Conservation (phyloP, 2,113 vertebrate genomes). For the Cairina moschata region DNA sequence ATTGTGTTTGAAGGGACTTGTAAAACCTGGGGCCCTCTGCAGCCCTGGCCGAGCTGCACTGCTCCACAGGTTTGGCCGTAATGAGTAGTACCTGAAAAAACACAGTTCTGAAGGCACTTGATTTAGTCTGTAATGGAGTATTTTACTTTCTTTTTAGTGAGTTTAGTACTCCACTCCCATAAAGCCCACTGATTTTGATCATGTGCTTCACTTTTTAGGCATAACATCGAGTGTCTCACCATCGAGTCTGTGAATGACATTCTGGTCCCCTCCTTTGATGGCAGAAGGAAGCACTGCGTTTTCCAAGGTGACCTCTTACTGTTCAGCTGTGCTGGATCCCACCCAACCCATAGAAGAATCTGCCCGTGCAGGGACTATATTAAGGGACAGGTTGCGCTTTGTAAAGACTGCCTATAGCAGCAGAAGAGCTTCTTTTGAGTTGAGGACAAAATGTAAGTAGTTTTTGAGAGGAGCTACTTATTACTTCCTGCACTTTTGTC, state of each 20-base stretch:
- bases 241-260: constrained; percentile 90
- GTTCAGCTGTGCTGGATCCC: constrained; percentile 96
- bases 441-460: constrained; percentile 27
- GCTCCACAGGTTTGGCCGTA: too few relatives aligned
- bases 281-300: constrained; percentile 87
- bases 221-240: constrained; percentile 88
- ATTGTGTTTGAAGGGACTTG: not conserved
- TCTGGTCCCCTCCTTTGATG: constrained; percentile 90
- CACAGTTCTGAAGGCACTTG: not conserved
- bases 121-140: not conserved
- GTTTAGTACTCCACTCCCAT: not conserved
- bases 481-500: constrained; percentile 68
- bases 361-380: constrained; percentile 98
- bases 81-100: not conserved
- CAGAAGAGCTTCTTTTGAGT: not conserved
- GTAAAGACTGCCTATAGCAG: constrained; percentile 94
- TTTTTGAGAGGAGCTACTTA: constrained; percentile 41
- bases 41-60: too few relatives aligned
- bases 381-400: constrained; percentile 98
- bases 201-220: constrained; percentile 74
- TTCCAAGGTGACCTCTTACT: constrained; percentile 95
- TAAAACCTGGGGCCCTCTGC: too few relatives aligned
- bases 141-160: not conserved
- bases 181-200: not conserved
- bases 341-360: constrained; percentile 85